Evolutionary conservation across 2,888 invertebrate genomes (phyloP).

Genomic region (Drosophila prostipennis): DNA sequence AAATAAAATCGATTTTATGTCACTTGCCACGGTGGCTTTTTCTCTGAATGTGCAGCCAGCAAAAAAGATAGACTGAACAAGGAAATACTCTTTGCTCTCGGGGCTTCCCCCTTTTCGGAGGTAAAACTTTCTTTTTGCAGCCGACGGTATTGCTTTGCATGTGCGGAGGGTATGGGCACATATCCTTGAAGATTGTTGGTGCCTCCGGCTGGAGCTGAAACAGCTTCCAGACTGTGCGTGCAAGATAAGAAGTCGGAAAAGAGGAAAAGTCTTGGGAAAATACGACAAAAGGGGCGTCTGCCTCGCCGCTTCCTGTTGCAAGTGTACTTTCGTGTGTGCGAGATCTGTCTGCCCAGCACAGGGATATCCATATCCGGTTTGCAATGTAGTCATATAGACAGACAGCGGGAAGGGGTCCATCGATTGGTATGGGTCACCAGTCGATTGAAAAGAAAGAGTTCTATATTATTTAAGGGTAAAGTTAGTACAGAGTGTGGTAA

Average conservation of each 20-base stretch:
- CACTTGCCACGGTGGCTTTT: constrained; percentile 60
- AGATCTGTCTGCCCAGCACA: constrained; percentile 64
- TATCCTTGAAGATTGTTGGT: constrained; percentile 9
- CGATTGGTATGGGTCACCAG: constrained; percentile 2
- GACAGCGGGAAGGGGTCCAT: constrained; percentile 1
- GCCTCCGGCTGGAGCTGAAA: constrained; percentile 6
- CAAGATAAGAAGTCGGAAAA: constrained; percentile 60
- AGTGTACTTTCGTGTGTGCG: constrained; percentile 11
- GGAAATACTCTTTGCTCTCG: constrained; percentile 27
- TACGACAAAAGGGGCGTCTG: constrained; percentile 23
- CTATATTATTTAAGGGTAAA: neutral
- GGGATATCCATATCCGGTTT: constrained; percentile 77
- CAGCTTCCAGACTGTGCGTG: constrained; percentile 64
- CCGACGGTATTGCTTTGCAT: constrained; percentile 67
- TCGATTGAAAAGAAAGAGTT: constrained; percentile 2
- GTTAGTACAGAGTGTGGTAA: neutral
- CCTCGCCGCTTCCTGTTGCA: constrained; percentile 50
- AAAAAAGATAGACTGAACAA: constrained; percentile 40
- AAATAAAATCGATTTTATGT: constrained; percentile 79
- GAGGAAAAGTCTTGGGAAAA: constrained; percentile 15
- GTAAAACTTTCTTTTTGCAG: constrained; percentile 59
- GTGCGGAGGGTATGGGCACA: constrained; percentile 42
- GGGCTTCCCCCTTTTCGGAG: constrained; percentile 42
- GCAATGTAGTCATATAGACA: constrained; percentile 61
- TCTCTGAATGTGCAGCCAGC: constrained; percentile 54